Base-by-base conservation (phyloP, 1,140 invertebrate genomes). In the Frieseomelitta varia region DNA sequence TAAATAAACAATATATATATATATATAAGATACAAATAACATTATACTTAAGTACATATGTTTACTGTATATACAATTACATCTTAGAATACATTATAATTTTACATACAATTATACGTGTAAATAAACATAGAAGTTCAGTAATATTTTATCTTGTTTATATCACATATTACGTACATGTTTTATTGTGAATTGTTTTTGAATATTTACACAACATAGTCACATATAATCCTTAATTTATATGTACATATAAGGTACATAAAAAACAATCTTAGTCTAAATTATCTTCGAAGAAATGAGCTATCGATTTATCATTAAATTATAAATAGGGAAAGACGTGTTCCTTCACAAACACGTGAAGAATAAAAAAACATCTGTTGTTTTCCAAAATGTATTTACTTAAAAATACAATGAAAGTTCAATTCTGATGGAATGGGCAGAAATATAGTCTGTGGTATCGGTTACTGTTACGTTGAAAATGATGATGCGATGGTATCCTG, bases 351-450 rank as follows among this genome's bases (percentile, higher is more conserved):
- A 47, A 68, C 56, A 80, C 81, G 88, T 90, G 88, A 89, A 88
- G 86, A 90, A 90, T 90, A 91, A 90, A 90, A 89, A 86, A 86
- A 81, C 81, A 84, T 76, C 61, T 75, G 71, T 91, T 90, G 85
- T 91, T 92, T 92, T 92, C 87, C 90, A 91, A 92, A 92, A 90
- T 92, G 91, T 92, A 92, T 92, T 92, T 92, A 92, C 91, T 91
- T 91, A 92, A 92, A 92, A 92, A 92, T 92, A 92, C 91, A 92
- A 92, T 92, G 90, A 92, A 90, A 91, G 87, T 90, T 91, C 89
- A 92, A 88, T 88, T 92, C 88, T 90, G 91, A 92, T 92, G 91
- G 91, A 92, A 92, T 92, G 91, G 88, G 91, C 90, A 91, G 89
- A 90, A 91, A 92, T 89, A 86, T 91, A 87, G 84, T 92, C 81